Base-by-base conservation (phyloP, 2,113 vertebrate species). In the Xiphias gladius region DNA sequence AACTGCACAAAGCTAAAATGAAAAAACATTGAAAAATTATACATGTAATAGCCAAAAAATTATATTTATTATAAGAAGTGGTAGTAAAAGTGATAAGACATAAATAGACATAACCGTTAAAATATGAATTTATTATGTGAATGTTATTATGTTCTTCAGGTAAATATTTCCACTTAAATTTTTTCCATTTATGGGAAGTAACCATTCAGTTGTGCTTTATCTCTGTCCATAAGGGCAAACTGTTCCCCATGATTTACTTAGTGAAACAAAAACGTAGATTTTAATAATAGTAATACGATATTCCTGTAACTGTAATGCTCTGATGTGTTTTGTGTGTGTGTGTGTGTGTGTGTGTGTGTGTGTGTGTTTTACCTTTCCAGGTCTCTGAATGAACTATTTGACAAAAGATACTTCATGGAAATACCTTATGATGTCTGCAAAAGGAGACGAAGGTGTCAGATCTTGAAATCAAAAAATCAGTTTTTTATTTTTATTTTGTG, bases 341-440 rank as follows among this genome's bases (percentile, higher is more conserved):
- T 35, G 32, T 35, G 35, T 35, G 35, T 35, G 35, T 35, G 35
- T 62, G 17, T 20, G 11, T 54, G 0, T 62, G 17, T 20, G 11
- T 54, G 0, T 39, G 37, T 64, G 28, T 76, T 73, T 73, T 35
- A 62, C 14, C 13, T 88, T 93, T 28, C 79, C 94, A 99, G 97
- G 92, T 94, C 95, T 0, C 93, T 99, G 76, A 96, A 96, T 86
- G 83, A 93, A 54, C 28, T 99, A 7, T 97, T 97, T 93, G 90
- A 96, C 88, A 96, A 92, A 95, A 97, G 94, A 88, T 99, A 97
- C 79, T 98, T 97, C 93, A 73, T 99, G 86, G 96, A 96, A 80
- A 92, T 99, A 90, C 96, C 98, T 0, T 98, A 98, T 63, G 96
- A 99, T 75, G 96, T 95, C 63, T 99, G 97, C 91, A 98, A 97